Percentiles rank a stretch among this genome's conserved stretches.
These are phyloP conservation scores for Labeo rohita DNA, from an alignment of 2,113 vertebrate genomes.

Conservation along the genomic window DNA sequence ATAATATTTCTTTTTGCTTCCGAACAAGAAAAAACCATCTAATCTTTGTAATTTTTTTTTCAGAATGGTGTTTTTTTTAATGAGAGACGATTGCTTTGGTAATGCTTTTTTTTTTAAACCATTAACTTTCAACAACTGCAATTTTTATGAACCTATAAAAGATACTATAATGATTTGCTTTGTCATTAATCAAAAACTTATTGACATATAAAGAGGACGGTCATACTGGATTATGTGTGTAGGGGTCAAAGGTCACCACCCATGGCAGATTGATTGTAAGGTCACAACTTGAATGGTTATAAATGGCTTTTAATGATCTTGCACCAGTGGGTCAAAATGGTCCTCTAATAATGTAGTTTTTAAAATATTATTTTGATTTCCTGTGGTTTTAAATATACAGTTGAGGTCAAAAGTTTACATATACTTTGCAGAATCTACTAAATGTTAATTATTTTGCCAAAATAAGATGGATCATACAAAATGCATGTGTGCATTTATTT, in stretches of 20 bases:
- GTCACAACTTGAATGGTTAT: neutral
- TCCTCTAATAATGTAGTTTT: neutral
- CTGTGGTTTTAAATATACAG: neutral
- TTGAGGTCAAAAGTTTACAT: too few species aligned
- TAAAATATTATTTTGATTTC: neutral
- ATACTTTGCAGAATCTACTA: too few species aligned
- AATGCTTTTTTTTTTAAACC: neutral
- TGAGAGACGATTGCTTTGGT: neutral
- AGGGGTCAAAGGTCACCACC: slow-evolving; percentile 19
- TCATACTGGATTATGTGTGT: neutral
- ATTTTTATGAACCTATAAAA: neutral
- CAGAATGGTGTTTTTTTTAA: neutral
- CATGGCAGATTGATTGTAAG: neutral
- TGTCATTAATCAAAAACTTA: neutral
- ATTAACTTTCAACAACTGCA: neutral
- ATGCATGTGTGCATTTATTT: too few species aligned
- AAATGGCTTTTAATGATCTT: slow-evolving; percentile 10
- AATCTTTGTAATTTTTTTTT: neutral
- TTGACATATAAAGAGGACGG: neutral
- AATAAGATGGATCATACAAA: too few species aligned
- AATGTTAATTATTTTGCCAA: too few species aligned
- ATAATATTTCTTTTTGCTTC: neutral
- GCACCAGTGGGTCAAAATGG: neutral
- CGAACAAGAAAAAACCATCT: neutral
- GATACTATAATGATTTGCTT: neutral